These are phyloP conservation scores for Neocloeon triangulifer DNA, from an alignment of 1,140 invertebrate genomes.

Conservation along the genomic window DNA sequence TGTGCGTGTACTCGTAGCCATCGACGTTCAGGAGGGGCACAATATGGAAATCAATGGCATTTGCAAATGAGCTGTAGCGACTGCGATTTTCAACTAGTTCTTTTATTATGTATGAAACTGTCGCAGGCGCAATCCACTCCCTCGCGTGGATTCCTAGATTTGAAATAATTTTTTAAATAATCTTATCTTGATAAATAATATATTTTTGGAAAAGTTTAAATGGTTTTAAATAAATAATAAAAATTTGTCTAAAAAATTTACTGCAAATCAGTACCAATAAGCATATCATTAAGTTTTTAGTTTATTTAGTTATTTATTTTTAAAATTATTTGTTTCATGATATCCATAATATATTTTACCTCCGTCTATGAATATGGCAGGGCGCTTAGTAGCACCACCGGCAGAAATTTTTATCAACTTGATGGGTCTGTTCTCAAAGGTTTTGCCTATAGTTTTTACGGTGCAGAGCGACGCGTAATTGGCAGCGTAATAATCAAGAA, in stretches of 20 bases:
- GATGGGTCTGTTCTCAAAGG: constrained; percentile 12
- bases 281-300: no score
- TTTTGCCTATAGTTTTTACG: background rate
- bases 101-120: constrained; percentile 30
- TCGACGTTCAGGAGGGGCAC: constrained; percentile 35
- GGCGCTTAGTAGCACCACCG: constrained; percentile 8
- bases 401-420: constrained; percentile 13
- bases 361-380: constrained; percentile 34
- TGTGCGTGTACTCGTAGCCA: constrained; percentile 23
- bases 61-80: constrained; percentile 14
- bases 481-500: background rate
- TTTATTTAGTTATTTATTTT: no score
- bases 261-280: no score
- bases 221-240: no score
- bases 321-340: no score
- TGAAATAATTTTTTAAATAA: no score
- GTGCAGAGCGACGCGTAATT: constrained; percentile 1
- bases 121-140: constrained; percentile 61
- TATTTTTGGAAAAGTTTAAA: no score
- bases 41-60: constrained; percentile 23
- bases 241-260: no score
- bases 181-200: no score
- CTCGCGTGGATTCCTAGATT: constrained; percentile 41
- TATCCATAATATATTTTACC: constrained; percentile 13
- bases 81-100: constrained; percentile 24